These are phyloP conservation scores for Apogon hyalosoma DNA, from an alignment of 2,797 vertebrate species.

Conservation along the genomic window DNA sequence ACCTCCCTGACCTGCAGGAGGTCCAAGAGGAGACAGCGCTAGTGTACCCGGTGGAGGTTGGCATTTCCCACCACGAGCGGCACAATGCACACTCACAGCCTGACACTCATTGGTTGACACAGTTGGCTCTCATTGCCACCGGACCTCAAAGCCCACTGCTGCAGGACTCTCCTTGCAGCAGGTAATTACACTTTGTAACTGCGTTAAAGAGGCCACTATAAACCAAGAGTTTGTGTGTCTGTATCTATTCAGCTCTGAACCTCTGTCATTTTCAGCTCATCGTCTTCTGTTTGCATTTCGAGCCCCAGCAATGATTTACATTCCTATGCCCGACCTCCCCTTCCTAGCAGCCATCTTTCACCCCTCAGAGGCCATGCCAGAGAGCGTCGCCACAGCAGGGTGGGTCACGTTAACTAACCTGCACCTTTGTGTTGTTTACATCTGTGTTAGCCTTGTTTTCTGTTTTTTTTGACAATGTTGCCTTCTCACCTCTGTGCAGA, in stretches of 20 bases:
- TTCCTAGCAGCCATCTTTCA: slow-evolving; percentile 74
- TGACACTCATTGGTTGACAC: slow-evolving; percentile 94
- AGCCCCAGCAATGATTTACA: slow-evolving; percentile 95
- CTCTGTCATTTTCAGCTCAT: slow-evolving; percentile 82
- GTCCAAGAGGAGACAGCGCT: slow-evolving; percentile 89
- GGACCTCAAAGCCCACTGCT: slow-evolving; percentile 96
- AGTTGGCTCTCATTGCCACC: slow-evolving; percentile 96
- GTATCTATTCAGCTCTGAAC: background rate
- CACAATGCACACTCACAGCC: slow-evolving; percentile 50
- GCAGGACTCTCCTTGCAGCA: slow-evolving; percentile 77
- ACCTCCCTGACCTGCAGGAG: slow-evolving; percentile 95
- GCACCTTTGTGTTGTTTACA: background rate
- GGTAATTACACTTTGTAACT: slow-evolving; percentile 40
- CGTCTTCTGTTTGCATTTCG: slow-evolving; percentile 87
- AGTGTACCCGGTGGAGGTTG: slow-evolving; percentile 88
- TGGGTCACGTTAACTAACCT: slow-evolving; percentile 39
- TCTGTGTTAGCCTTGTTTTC: background rate
- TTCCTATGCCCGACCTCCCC: slow-evolving; percentile 96
- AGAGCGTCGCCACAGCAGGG: slow-evolving; percentile 83
- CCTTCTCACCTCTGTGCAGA: slow-evolving; percentile 73
- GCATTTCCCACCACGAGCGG: slow-evolving; percentile 92
- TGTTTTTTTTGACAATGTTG: background rate
- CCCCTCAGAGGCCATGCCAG: slow-evolving; percentile 85
- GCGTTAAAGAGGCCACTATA: background rate
- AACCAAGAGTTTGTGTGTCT: background rate